Percentiles rank a stretch among this genome's conserved stretches.
These are phyloP conservation scores for Scomber scombrus DNA, from an alignment of 2,113 vertebrate species.

Conservation along the genomic window DNA sequence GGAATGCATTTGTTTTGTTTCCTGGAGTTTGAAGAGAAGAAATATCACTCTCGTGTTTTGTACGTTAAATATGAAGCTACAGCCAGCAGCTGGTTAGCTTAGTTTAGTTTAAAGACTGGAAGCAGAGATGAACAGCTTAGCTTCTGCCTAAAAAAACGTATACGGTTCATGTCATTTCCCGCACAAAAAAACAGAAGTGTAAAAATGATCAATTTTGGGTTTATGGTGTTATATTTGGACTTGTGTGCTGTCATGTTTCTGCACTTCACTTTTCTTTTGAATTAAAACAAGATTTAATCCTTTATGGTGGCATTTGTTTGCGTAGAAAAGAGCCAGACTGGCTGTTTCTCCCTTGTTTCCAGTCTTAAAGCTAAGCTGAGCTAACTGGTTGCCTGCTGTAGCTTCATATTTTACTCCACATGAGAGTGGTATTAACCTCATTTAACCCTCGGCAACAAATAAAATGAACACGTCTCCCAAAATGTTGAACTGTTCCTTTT, in stretches of 20 bases:
- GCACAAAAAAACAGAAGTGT: background rate
- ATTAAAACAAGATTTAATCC: no score
- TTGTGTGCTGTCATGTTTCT: no score
- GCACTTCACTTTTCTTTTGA: no score
- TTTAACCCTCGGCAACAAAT: background rate
- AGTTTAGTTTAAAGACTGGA: background rate
- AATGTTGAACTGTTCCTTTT: conserved; percentile 24
- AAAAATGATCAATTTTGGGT: background rate
- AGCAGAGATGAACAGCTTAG: background rate
- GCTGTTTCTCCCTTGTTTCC: background rate
- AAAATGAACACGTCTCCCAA: conserved; percentile 13
- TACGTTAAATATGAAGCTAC: background rate
- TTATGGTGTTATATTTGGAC: background rate
- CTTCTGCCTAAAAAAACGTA: background rate
- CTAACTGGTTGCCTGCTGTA: conserved; percentile 3
- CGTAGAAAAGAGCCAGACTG: background rate
- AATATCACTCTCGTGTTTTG: background rate
- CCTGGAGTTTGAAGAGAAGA: background rate
- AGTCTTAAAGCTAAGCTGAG: conserved; percentile 1
- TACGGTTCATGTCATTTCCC: conserved; percentile 7
- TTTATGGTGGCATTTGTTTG: no score
- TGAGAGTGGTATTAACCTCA: background rate
- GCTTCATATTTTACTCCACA: conserved; percentile 12
- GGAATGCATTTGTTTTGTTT: background rate
- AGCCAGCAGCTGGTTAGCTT: background rate